Base-by-base conservation (phyloP, 2,888 invertebrate genomes). In the Thereva nobilitata region DNA sequence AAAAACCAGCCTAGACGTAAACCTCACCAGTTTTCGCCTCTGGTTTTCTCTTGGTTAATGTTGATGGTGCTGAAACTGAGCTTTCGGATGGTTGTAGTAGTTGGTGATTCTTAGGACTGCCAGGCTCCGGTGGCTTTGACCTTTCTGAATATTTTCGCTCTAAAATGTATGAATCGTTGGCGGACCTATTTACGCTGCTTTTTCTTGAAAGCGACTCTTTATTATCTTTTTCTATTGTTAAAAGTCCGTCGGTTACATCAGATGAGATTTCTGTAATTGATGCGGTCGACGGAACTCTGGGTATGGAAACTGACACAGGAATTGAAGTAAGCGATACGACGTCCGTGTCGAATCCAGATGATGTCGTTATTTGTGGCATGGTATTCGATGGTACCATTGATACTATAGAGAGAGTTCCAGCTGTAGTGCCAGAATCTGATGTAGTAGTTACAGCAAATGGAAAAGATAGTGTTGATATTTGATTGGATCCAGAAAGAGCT, bases 21-120 rank as follows among this genome's bases (percentile, higher is more conserved):
- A 80, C 80, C 69, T 80, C 80, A 10, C 80, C 79, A 8, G 78
- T 79, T 70, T 80, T 79, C 7, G 74, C 72, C 68, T 81, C 80
- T 1, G 79, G 76, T 64, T 74, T 76, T 67, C 75, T 75, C 71
- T 80, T 80, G 47, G 78, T 78, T 69, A 80, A 71, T 12, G 80
- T 80, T 9, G 81, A 76, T 4, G 81, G 78, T 3, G 79, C 79
- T 34, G 81, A 79, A 6, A 71, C 67, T 12, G 73, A 70, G 41
- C 57, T 71, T 66, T 74, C 73, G 10, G 55, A 64, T 52, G 68
- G 42, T 68, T 64, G 70, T 61, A 54, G 53, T 61, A 40, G 54
- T 9, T 9, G 54, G 10, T n/a, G 68, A 35, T 34, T 7, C 9
- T 38, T 44, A 34, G 50, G 34, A 64, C 66, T 64, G 10, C 56